Conservation (phyloP, 2,888 invertebrate species). For the Protonemura montana region DNA sequence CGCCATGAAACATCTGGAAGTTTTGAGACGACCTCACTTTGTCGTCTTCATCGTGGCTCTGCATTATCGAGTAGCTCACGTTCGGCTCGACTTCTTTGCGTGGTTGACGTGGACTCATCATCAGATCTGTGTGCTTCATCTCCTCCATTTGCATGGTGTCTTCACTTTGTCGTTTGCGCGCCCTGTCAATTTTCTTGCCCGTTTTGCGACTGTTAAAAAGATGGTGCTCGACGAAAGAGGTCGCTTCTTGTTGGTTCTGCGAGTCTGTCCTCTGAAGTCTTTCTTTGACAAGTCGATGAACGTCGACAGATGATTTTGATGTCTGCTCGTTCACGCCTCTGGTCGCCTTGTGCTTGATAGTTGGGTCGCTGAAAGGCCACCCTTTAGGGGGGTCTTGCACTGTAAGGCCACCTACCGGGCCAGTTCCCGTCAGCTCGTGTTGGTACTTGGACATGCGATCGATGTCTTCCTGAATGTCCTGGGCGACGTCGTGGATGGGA, state of each 20-base stretch:
- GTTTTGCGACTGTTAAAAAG: background rate
- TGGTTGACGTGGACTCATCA: background rate
- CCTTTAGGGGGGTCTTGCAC: conserved; percentile 48
- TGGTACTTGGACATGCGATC: conserved; percentile 38
- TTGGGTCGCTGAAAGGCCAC: conserved; percentile 47
- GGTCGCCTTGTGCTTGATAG: background rate
- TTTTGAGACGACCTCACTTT: conserved; percentile 23
- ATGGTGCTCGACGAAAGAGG: background rate
- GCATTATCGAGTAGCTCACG: background rate
- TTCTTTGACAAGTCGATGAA: background rate
- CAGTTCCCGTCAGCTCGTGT: conserved; percentile 17
- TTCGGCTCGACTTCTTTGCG: background rate
- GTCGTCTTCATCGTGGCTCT: background rate
- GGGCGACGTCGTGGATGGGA: background rate
- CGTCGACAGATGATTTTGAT: background rate
- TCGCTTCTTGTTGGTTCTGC: conserved; percentile 20
- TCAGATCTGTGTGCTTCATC: background rate
- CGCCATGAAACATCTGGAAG: conserved; percentile 35
- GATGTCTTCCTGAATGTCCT: background rate
- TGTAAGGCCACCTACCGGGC: conserved; percentile 42
- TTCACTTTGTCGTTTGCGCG: background rate
- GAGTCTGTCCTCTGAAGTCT: background rate
- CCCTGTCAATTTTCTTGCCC: background rate
- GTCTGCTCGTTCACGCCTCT: background rate
- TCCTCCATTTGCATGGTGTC: background rate